Base-by-base conservation (phyloP, 2,888 invertebrate genomes). In the Apocheima hispidaria region DNA sequence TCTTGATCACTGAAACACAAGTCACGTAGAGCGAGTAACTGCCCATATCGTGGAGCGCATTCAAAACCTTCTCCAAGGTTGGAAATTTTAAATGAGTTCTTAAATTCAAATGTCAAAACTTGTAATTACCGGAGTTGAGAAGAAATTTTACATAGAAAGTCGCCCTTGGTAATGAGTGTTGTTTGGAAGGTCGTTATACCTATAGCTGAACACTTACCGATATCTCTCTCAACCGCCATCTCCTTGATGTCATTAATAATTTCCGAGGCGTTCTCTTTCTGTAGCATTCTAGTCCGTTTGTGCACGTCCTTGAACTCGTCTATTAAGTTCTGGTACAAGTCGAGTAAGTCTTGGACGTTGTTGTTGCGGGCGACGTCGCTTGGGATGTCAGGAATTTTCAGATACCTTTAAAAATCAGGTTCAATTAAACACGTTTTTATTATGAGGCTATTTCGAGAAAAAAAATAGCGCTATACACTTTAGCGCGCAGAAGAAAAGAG, bases 151-250 rank as follows among this genome's bases (percentile, higher is more conserved):
- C 66, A 59, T 60, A 57, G 60, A 59, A 58, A 64, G 61, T 59
- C 52, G 63, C 65, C 49, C 65, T 63, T 70, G 66, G 70, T 70
- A 67, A 74, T 71, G 68, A 74, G 65, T 70, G 65, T 73, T 93
- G 87, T 72, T 95, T 94, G 50, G 50, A 30, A 60, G 65, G 62
- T 65, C 56, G 62, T 65, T 64, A 59, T 51, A 62, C 62, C 57
- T 64, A 59, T 51, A 62, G 63, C 57, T 58, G 59, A 66, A 68
- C 57, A 93, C 81, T 94, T 82, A 81, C 97, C 94, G 72, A 96
- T 96, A 73, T 97, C 96, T 79, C 96, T 95, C 82, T 98, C 98
- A 54, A 96, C 95, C 68, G 97, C 97, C 96, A 98, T 97, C 65
- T 96, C 95, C 72, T 95, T 95, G 52, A 98, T 95, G 81, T 98